Evolutionary conservation across 1,140 invertebrate species (phyloP), one percentile per base, ranked within the genome.

Genomic region (Drepana arcuata): DNA sequence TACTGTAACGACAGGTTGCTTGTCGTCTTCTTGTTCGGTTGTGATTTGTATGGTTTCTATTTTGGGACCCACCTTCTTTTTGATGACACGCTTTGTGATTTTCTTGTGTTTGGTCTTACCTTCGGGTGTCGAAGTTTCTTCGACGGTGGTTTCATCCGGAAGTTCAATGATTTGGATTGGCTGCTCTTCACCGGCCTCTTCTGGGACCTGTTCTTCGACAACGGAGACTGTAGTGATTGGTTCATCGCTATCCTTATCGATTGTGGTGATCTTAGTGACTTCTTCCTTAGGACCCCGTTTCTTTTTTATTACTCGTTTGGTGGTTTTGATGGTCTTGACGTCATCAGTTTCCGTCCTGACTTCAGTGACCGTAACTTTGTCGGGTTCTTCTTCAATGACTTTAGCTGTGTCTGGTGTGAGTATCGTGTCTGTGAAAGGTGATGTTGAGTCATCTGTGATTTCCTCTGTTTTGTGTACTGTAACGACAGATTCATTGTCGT

Each of bases 331-430:
- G 5, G 16, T 33, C 13, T 35, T 37, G 1, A 39, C 18, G 10
- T 51, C 43, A 1, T 48, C 52, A 5, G 43, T 31, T 30, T 58
- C 37, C 0, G 50, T 46, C 0, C 25, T 33, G 0, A 54, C 34
- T 38, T 49, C 41, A 7, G 41, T 36, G n/a, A 58, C 13, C 15
- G 42, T 7, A 7, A 53, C 40, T 0, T 29, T 36, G 30, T 85
- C 78, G 4, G 78, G 82, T 14, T 62, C 30, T 58, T 84, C 75
- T 32, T 83, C 67, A 2, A 77, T 26, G 1, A 35, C 7, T 23
- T 28, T 23, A 7, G 41, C 40, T 7, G 3, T 24, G n/a, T 38
- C 30, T 7, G n/a, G 9, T 33, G 5, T 12, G n/a, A 35, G 29
- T 37, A 16, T 9, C 9, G 27, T 24, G n/a, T 28, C 16, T n/a